Evolutionary conservation across 2,888 invertebrate genomes (phyloP).

Genomic region (Dioctria linearis): DNA sequence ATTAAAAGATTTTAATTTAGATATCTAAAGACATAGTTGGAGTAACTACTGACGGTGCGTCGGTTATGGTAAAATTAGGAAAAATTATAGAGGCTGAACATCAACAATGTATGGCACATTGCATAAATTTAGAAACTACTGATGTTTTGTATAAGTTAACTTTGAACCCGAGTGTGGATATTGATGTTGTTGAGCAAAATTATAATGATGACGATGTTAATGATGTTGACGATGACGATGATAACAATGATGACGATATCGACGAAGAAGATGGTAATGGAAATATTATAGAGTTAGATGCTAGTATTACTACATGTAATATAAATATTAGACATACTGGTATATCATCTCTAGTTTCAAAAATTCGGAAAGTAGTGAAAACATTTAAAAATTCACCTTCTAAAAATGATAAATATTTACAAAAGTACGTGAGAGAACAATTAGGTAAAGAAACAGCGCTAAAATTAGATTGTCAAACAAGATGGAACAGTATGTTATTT

Average conservation of each 20-base stretch:
- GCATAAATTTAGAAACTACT: constrained; percentile 14
- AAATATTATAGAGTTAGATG: no score
- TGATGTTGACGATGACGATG: not conserved
- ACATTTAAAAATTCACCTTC: constrained; percentile 20
- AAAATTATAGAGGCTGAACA: constrained; percentile 2
- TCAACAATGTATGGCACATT: constrained; percentile 14
- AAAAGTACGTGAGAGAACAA: constrained; percentile 54
- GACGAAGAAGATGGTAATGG: no score
- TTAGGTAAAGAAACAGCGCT: constrained; percentile 53
- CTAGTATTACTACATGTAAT: no score
- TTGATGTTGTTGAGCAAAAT: not conserved
- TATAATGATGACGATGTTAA: not conserved
- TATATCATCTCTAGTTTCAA: not conserved
- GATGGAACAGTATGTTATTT: constrained; percentile 55
- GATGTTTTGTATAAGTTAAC: constrained; percentile 11
- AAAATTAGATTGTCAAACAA: constrained; percentile 57
- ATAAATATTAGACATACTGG: not conserved
- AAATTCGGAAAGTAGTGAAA: constrained; percentile 42
- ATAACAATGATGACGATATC: constrained; percentile 11
- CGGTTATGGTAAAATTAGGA: no score
- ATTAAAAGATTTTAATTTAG: not conserved
- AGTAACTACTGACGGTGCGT: constrained; percentile 20
- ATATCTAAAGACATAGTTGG: constrained; percentile 2
- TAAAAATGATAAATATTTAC: constrained; percentile 53
- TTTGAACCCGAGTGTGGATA: not conserved